A percentile compares a stretch with the other conserved stretches of the same genome.
Conservation (phyloP, 2,888 invertebrate species). For the Netelia fuscicornis region DNA sequence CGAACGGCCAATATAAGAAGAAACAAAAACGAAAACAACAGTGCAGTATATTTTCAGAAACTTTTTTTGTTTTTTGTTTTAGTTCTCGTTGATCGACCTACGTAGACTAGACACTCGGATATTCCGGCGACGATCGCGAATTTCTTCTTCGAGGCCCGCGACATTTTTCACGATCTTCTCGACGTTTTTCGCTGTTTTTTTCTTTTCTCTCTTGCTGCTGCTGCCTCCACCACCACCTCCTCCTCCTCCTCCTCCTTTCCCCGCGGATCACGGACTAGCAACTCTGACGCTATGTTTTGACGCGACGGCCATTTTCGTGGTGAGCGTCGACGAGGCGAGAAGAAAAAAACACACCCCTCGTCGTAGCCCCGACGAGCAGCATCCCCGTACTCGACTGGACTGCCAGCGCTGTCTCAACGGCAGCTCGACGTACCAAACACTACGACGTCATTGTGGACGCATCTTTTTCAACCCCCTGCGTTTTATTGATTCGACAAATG, state of each 20-base stretch:
- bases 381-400: conserved; percentile 39
- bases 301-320: conserved; percentile 82
- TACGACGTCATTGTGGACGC: conserved; percentile 14
- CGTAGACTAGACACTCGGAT: conserved; percentile 82
- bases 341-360: conserved; percentile 34
- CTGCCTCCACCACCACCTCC: too few species aligned
- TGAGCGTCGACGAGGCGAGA: conserved; percentile 72
- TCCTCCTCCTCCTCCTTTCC: background rate
- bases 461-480: conserved; percentile 59
- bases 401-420: conserved; percentile 41
- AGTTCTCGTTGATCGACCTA: conserved; percentile 73
- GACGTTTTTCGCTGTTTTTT: background rate
- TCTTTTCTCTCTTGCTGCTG: background rate
- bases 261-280: conserved; percentile 73
- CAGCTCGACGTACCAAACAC: background rate
- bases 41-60: background rate
- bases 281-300: conserved; percentile 78
- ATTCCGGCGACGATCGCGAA: conserved; percentile 82
- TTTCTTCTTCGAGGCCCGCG: conserved; percentile 79
- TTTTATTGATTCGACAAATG: conserved; percentile 80
- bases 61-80: conserved; percentile 19
- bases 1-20: background rate
- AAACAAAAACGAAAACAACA: background rate
- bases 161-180: conserved; percentile 71
- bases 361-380: conserved; percentile 45